A percentile compares a stretch with the other conserved stretches of the same genome.
phyloP scores from a whole-genome alignment of 2,113 vertebrate genomes.

The Pelecanus crispus region DNA sequence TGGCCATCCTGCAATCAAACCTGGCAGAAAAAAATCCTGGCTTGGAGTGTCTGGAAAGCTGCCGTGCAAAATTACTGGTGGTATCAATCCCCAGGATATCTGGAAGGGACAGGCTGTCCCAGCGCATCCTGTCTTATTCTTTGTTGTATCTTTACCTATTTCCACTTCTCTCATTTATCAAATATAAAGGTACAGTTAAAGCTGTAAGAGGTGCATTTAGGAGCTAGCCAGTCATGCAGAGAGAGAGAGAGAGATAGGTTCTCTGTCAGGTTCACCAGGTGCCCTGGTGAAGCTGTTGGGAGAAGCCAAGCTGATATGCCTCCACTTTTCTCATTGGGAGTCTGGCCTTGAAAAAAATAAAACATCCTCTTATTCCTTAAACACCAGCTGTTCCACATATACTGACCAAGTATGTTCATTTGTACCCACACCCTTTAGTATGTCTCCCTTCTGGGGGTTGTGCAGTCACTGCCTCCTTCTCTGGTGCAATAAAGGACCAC shows the following conservation, averaged over 20 bases:
- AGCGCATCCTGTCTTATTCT: not conserved
- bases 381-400: not conserved
- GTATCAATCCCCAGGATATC: not conserved
- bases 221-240: not conserved
- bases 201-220: not conserved
- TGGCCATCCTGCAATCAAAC: not conserved
- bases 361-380: not conserved
- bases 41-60: not conserved
- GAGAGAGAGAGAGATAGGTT: not conserved
- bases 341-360: not conserved
- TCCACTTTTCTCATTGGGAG: not conserved
- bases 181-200: not conserved
- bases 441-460: not conserved
- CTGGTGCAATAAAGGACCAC: not conserved
- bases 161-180: not conserved
- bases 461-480: not conserved
- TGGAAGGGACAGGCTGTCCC: not conserved
- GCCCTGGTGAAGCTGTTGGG: not conserved
- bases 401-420: not conserved
- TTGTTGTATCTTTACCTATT: not conserved
- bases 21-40: not conserved
- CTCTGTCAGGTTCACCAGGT: not conserved
- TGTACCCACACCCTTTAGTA: not conserved
- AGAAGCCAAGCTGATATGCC: not conserved
- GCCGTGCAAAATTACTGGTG: not conserved